Evolutionary conservation across 2,113 vertebrate genomes (phyloP).

Genomic region (Xiphophorus maculatus): DNA sequence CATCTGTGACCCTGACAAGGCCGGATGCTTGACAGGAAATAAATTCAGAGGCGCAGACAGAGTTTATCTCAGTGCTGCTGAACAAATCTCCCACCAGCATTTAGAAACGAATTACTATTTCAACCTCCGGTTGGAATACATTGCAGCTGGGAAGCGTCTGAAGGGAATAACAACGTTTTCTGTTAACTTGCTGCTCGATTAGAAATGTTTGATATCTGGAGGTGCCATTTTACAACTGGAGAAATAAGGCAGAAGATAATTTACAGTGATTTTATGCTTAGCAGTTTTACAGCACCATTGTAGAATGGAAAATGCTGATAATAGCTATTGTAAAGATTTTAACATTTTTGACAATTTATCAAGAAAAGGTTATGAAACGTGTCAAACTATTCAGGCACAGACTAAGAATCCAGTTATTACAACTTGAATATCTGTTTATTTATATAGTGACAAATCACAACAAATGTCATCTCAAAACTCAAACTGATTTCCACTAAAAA

Average conservation of each 20-base stretch:
- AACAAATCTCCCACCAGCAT: neutral
- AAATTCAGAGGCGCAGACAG: neutral
- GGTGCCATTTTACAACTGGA: neutral
- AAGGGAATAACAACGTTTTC: neutral
- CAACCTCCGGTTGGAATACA: neutral
- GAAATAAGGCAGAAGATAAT: no score
- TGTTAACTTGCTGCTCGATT: neutral
- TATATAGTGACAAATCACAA: no score
- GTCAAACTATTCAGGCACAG: no score
- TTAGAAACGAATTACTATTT: neutral
- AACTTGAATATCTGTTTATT: no score
- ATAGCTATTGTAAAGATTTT: neutral
- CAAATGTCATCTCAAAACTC: neutral
- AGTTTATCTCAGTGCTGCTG: conserved; percentile 14
- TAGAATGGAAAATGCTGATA: neutral
- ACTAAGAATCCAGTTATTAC: no score
- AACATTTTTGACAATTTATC: neutral
- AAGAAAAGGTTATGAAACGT: no score
- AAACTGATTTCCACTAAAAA: neutral
- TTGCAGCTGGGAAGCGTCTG: neutral
- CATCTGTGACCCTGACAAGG: conserved; percentile 28
- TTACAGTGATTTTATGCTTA: neutral
- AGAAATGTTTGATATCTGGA: neutral
- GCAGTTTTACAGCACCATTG: neutral
- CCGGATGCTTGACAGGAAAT: conserved; percentile 18